Percentiles rank a stretch among this genome's conserved stretches.
Conservation (phyloP, 2,888 invertebrate species). For the Microctonus aethiopoides region DNA sequence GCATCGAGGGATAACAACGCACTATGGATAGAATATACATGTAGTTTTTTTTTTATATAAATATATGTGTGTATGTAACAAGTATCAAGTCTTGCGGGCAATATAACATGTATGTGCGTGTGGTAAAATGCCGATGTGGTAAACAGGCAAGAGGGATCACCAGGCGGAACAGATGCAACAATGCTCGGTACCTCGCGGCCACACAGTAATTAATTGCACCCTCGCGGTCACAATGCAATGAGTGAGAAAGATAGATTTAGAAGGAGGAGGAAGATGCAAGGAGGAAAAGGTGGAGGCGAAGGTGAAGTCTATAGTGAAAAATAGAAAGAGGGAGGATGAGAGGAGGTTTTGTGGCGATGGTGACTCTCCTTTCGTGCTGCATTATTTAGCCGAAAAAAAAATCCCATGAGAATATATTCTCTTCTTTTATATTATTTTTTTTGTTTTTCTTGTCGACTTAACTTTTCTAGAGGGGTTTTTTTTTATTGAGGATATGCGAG, state of each 20-base stretch:
- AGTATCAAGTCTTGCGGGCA: too few species aligned
- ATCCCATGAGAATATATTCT: conserved; percentile 47
- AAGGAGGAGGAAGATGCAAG: conserved; percentile 9
- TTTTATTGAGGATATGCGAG: too few species aligned
- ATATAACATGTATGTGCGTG: conserved; percentile 9
- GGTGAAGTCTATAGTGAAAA: too few species aligned
- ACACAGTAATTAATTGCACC: conserved; percentile 63
- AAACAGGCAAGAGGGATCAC: conserved; percentile 25
- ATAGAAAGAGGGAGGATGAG: too few species aligned
- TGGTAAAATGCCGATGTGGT: conserved; percentile 23
- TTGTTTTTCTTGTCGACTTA: conserved; percentile 1
- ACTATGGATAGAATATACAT: too few species aligned
- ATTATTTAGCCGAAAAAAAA: conserved; percentile 54
- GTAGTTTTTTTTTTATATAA: too few species aligned
- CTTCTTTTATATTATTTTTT: conserved; percentile 30
- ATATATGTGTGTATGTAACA: neutral
- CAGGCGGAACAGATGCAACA: conserved; percentile 55
- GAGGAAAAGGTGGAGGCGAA: conserved; percentile 25
- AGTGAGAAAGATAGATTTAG: conserved; percentile 31
- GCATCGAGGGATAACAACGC: conserved; percentile 25
- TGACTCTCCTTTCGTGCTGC: conserved; percentile 34
- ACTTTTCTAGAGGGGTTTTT: too few species aligned
- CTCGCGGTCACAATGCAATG: conserved; percentile 55
- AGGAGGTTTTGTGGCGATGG: too few species aligned
- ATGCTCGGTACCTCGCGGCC: conserved; percentile 53